Base-by-base conservation (phyloP, 2,888 invertebrate species). In the Selenia dentaria region DNA sequence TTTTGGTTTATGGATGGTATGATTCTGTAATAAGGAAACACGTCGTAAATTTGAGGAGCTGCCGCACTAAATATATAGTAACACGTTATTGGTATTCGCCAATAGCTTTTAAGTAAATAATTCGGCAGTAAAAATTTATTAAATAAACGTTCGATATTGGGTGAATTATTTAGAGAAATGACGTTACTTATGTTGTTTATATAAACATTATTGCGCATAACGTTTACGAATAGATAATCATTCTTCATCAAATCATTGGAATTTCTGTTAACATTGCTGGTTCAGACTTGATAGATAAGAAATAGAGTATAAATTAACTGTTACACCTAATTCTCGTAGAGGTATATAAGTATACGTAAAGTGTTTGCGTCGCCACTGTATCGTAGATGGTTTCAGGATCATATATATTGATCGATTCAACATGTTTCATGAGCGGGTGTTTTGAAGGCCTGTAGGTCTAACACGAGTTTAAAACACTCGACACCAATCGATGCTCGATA, bases 11-110 rank as follows among this genome's bases (percentile, higher is more conserved):
- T 35, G 26, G 10, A 11, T 26, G 24, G 16, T 20, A 37, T 33
- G 35, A 42, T 42, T 42, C 32, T 28, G 32, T 13, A 35, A 31
- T 26, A 12, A 34, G 46, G 43, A 49, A 43, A 50, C 37, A 33
- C 36, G 39, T 49, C 46, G 43, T 53, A 43, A 46, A 53, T 43
- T 42, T 20, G 28, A 42, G 14, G 11, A 46, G 41, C 26, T 32
- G 20, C 28, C 27, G 36, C 25, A 36, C 33, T 43, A 34, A 47
- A 46, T 46, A 38, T 34, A 40, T 34, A 38, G 47, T 52, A 47
- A 51, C 44, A 40, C 26, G 31, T 37, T 39, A 51, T 34, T 44
- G 39, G 32, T 14, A 33, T 46, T 32, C 11, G 32, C 27, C 28
- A 16, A 38, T 38, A 33, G 33, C n/a, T 9, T 37, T 41, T 40